Evolutionary conservation across 2,888 invertebrate species (phyloP), one percentile per base, ranked within the genome.

Genomic region (Teleiodes luculella): DNA sequence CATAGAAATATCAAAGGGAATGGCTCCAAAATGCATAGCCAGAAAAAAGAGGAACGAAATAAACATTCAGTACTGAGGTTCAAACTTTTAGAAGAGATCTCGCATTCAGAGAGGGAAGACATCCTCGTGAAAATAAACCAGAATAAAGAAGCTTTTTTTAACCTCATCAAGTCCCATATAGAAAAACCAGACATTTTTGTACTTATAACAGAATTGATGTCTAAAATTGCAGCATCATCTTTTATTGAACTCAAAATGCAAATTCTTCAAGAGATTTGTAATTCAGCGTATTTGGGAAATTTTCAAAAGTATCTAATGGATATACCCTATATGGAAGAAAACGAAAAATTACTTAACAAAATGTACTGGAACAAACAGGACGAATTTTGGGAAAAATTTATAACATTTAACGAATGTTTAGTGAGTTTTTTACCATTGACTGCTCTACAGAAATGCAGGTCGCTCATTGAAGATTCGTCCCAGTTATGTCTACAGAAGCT

Each of bases 331-430:
- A 55, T 57, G 0, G 55, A 59, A 53, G 35, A 41, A 1, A 52
- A 57, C 10, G 70, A 69, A 47, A 62, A 33, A 10, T n/a, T n/a
- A n/a, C n/a, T n/a, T n/a, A 78, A 78, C 47, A 51, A 57, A n/a
- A 63, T 78, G 52, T 87, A 86, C 57, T 87, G 86, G 86, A 68
- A 71, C 7, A 64, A 81, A 48, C 75, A 70, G 60, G 63, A 61
- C n/a, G 65, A 65, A 18, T 87, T 87, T 72, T 87, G 87, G 87
- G 55, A 59, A 13, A 76, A 84, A 60, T 77, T 82, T 13, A 60
- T 83, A 33, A 59, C 45, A 13, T 79, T 86, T 62, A 76, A 73
- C 54, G 78, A 84, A 53, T 73, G 72, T 48, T 65, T 91, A 16
- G 67, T 85, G 2, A 72, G 73, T 20, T 65, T 76, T n/a, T 76